Conservation (phyloP, 2,113 vertebrate genomes). For the Chloebia gouldiae region DNA sequence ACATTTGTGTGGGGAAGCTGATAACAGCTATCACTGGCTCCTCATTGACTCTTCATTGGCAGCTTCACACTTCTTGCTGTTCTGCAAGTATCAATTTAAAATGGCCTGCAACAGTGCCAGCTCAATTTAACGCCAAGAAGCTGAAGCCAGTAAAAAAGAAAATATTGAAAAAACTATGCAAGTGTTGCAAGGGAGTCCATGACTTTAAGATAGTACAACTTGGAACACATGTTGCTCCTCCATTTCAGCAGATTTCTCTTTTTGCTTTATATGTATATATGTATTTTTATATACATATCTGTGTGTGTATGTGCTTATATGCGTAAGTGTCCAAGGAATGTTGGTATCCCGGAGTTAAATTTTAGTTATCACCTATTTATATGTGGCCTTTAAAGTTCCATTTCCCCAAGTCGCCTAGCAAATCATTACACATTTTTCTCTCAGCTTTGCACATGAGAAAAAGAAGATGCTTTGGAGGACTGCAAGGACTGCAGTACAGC, state of each 20-base stretch:
- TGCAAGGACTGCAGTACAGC: background rate
- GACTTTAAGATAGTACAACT: background rate
- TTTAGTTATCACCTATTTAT: background rate
- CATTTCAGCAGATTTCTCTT: background rate
- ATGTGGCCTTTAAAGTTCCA: background rate
- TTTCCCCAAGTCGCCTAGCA: background rate
- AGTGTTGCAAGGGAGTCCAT: background rate
- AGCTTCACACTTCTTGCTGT: conserved; percentile 27
- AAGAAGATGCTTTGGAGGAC: background rate
- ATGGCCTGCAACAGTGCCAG: background rate
- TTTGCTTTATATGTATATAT: background rate
- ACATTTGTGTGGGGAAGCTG: conserved; percentile 14
- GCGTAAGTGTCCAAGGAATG: background rate
- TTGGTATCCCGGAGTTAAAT: background rate
- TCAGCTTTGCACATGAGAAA: background rate
- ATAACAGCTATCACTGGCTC: conserved; percentile 40
- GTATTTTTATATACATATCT: background rate
- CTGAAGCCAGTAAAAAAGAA: background rate
- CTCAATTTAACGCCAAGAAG: conserved; percentile 19
- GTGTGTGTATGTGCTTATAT: no score
- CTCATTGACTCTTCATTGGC: conserved; percentile 35
- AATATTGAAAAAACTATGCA: background rate
- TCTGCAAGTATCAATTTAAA: conserved; percentile 31
- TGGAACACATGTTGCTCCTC: background rate
- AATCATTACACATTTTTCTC: background rate